These are phyloP conservation scores for Bombus breviceps DNA, from an alignment of 1,140 invertebrate genomes.

Conservation along the genomic window DNA sequence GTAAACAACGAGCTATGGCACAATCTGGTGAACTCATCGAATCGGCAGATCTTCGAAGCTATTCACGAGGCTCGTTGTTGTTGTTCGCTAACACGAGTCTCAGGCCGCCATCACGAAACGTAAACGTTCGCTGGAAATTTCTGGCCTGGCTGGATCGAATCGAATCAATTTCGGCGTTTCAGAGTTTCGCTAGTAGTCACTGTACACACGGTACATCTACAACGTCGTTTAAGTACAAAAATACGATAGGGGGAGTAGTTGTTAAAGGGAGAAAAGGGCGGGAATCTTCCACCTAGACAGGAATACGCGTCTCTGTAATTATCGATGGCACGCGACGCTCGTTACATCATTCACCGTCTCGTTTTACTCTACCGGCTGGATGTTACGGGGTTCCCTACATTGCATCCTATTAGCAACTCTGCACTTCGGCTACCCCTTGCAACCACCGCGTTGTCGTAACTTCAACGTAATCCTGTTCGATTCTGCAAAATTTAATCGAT, in stretches of 20 bases:
- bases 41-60: no score
- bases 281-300: not conserved
- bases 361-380: not conserved
- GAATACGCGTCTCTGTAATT: not conserved
- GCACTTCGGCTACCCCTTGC: no score
- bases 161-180: no score
- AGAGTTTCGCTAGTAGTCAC: not conserved
- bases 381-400: not conserved
- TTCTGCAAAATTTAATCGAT: not conserved
- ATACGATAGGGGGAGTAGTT: not conserved
- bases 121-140: no score
- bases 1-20: slow-evolving; percentile 43
- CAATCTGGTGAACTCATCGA: slow-evolving; percentile 27
- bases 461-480: not conserved
- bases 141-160: no score
- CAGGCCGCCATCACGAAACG: no score
- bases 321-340: slow-evolving; percentile 15
- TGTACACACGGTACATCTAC: not conserved
- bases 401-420: not conserved
- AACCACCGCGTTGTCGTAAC: no score
- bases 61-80: no score
- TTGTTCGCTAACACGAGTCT: no score
- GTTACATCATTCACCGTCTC: slow-evolving; percentile 23
- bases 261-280: not conserved
- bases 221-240: not conserved